A percentile compares a stretch with the other conserved stretches of the same genome.
Conservation (phyloP, 2,888 invertebrate genomes). For the Drosophila anceps region DNA sequence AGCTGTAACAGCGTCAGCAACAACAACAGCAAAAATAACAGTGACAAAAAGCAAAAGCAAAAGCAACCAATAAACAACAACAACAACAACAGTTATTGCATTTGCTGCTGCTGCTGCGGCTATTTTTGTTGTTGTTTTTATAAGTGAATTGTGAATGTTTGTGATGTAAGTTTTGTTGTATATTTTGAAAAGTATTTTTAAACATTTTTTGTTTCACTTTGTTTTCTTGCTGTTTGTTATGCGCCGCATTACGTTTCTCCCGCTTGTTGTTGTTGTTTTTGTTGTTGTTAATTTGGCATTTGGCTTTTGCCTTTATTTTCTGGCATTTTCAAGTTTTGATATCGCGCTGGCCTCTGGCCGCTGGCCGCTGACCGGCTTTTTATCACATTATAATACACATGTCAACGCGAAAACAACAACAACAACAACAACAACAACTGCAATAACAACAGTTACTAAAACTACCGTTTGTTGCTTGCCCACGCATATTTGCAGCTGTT, state of each 20-base stretch:
- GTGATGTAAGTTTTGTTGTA: constrained; percentile 69
- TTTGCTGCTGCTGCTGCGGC: constrained; percentile 15
- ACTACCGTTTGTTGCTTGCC: constrained; percentile 21
- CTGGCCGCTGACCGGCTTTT: constrained; percentile 55
- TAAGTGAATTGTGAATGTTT: constrained; percentile 40
- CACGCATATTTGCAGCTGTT: constrained; percentile 14
- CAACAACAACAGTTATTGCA: constrained; percentile 48
- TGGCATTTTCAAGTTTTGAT: constrained; percentile 19
- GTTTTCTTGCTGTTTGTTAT: not conserved
- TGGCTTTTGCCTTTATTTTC: constrained; percentile 19
- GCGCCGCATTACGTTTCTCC: constrained; percentile 19
- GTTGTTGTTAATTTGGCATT: constrained; percentile 16
- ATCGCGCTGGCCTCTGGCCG: constrained; percentile 6
- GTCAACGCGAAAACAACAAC: not conserved
- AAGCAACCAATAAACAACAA: constrained; percentile 25
- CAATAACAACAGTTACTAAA: constrained; percentile 9
- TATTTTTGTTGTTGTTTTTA: constrained; percentile 3
- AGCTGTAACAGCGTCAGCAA: constrained; percentile 52
- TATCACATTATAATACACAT: constrained; percentile 25
- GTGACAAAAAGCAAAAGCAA: constrained; percentile 38
- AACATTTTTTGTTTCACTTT: constrained; percentile 6
- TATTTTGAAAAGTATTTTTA: constrained; percentile 47
- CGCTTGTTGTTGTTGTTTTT: constrained; percentile 28
- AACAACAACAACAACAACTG: not conserved
- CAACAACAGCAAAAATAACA: constrained; percentile 27